Conservation (phyloP, 2,888 invertebrate genomes). For the Cryptocephalus moraei region DNA sequence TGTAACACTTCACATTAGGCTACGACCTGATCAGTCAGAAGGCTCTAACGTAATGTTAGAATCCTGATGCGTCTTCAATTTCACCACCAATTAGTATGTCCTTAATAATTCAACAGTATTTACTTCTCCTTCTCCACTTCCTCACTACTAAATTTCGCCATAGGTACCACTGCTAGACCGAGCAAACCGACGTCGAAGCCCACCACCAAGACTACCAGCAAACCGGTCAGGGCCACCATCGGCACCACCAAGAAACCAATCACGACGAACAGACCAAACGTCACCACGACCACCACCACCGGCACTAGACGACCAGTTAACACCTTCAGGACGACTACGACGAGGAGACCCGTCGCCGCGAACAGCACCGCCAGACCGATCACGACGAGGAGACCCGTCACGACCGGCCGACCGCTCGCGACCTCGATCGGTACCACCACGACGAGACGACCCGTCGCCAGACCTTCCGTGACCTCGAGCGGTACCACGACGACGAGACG, state of each 20-base stretch:
- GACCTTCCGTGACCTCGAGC: slow-evolving; percentile 5
- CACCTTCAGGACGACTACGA: slow-evolving; percentile 26
- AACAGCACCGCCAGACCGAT: slow-evolving; percentile 18
- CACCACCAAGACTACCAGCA: slow-evolving; percentile 1
- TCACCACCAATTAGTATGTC: too few relatives aligned
- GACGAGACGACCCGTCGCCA: slow-evolving; percentile 17
- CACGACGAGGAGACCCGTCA: slow-evolving; percentile 14
- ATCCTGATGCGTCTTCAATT: too few relatives aligned
- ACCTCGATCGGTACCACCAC: neutral
- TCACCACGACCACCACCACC: slow-evolving; percentile 16
- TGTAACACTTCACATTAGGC: too few relatives aligned
- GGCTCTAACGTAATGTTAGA: too few relatives aligned
- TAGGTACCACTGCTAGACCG: slow-evolving; percentile 4
- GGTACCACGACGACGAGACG: neutral
- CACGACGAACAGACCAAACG: neutral
- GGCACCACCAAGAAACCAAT: slow-evolving; percentile 16
- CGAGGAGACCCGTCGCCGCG: slow-evolving; percentile 22
- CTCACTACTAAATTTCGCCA: slow-evolving; percentile 22
- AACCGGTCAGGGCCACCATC: slow-evolving; percentile 13
- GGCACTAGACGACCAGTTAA: slow-evolving; percentile 15
- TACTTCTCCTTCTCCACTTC: too few relatives aligned
- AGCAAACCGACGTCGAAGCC: slow-evolving; percentile 20
- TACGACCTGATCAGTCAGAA: too few relatives aligned
- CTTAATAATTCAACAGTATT: too few relatives aligned
- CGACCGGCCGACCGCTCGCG: slow-evolving; percentile 6